A percentile compares a stretch with the other conserved stretches of the same genome.
These are phyloP conservation scores for Drosophila algonquin DNA, from an alignment of 2,888 invertebrate species.

Conservation along the genomic window DNA sequence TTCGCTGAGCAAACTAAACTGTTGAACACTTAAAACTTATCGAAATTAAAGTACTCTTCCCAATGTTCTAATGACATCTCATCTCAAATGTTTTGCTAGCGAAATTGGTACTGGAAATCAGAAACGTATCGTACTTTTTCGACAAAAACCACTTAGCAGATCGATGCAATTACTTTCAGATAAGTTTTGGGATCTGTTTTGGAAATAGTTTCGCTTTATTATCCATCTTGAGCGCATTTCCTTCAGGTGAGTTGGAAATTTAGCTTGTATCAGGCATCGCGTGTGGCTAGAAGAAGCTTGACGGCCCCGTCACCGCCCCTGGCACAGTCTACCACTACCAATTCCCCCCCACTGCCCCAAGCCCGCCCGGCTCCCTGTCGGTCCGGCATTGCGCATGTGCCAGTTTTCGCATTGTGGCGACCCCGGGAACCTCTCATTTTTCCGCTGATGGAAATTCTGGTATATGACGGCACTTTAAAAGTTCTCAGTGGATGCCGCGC, in stretches of 20 bases:
- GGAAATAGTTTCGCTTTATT: too few relatives aligned
- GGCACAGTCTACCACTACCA: constrained; percentile 37
- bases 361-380: not conserved
- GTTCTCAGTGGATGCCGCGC: constrained; percentile 28
- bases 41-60: not conserved
- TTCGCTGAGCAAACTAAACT: not conserved
- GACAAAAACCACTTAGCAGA: not conserved
- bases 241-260: constrained; percentile 27
- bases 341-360: not conserved
- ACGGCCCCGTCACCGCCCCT: constrained; percentile 6
- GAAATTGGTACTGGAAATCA: too few relatives aligned
- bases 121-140: too few relatives aligned
- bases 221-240: not conserved
- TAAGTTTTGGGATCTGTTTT: not conserved
- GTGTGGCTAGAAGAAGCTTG: constrained; percentile 36
- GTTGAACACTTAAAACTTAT: constrained; percentile 18
- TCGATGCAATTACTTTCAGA: not conserved
- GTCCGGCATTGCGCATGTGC: constrained; percentile 62
- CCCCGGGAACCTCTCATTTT: constrained; percentile 30
- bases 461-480: constrained; percentile 46
- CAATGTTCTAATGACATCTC: not conserved
- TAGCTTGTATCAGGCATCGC: constrained; percentile 37
- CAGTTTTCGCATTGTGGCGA: constrained; percentile 29
- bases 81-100: too few relatives aligned
- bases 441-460: constrained; percentile 32